These are phyloP conservation scores for Leptocoma aspasia DNA, from an alignment of 2,113 vertebrate genomes.

Conservation along the genomic window DNA sequence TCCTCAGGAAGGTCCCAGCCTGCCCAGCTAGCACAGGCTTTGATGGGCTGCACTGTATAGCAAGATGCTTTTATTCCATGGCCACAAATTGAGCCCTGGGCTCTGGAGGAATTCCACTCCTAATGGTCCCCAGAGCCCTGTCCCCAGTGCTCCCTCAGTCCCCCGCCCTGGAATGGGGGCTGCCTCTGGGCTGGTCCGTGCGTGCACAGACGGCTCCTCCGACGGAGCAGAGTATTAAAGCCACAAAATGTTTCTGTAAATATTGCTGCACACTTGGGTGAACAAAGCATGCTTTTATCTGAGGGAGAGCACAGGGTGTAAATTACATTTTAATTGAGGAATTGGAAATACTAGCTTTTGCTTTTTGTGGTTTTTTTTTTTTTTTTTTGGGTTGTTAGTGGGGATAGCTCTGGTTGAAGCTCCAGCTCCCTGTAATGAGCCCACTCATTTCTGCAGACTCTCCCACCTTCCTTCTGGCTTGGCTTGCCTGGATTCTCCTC, in stretches of 20 bases:
- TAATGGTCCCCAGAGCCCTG: neutral
- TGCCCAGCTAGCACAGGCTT: neutral
- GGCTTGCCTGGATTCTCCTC: neutral
- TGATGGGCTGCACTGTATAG: neutral
- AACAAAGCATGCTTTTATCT: slow-evolving; percentile 44
- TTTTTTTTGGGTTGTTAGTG: neutral
- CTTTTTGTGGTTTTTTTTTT: too few relatives aligned
- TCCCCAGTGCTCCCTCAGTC: neutral
- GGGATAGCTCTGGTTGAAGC: neutral
- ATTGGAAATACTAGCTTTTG: slow-evolving; percentile 9
- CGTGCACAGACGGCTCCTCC: fast-evolving
- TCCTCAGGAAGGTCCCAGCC: neutral
- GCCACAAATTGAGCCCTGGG: neutral
- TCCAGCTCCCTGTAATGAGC: neutral
- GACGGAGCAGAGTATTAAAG: neutral
- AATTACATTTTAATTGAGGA: slow-evolving; percentile 54
- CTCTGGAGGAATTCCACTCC: neutral
- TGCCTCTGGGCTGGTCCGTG: neutral
- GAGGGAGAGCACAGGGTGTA: slow-evolving; percentile 19
- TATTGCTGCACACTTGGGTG: slow-evolving; percentile 37
- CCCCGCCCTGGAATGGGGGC: neutral
- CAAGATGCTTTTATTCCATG: neutral
- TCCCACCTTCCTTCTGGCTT: neutral
- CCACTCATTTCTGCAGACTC: neutral
- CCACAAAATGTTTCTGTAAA: slow-evolving; percentile 45